Evolutionary conservation across 2,797 vertebrate species (phyloP), one percentile per base, ranked within the genome.

Genomic region (Myoxocephalus aenaeus): DNA sequence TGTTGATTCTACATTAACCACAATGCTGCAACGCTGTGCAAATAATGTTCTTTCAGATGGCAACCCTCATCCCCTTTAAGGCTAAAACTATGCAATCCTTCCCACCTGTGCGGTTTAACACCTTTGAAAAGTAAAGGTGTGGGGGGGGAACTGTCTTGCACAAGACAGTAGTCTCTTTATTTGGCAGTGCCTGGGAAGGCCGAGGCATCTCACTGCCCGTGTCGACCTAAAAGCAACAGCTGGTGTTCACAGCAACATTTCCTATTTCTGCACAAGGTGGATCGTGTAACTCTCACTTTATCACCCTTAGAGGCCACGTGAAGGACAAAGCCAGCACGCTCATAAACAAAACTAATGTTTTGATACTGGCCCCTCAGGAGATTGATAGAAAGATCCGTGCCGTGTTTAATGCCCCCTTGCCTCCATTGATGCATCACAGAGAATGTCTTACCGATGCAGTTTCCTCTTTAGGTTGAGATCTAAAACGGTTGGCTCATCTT

Each of bases 211-310:
- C 73, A 1, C 87, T 87, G 84, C 89, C 91, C 80, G 73, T 89
- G 86, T 83, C 86, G 93, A 94, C 93, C 93, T 91, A 93, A 91
- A 93, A 91, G 92, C 91, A 95, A 94, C 97, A 98, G 97, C 97
- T 98, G 97, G 91, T 93, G 93, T 84, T 93, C 92, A 90, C 94
- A 94, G 95, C 95, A 94, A 95, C 95, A 94, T 95, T 96, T 96
- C 96, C 96, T 96, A 96, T 96, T 96, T 95, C 93, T 96, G 94
- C 95, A 90, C 88, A 89, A 94, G 94, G 93, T 96, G 92, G 96
- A 97, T 98, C 96, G 68, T 91, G 94, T 98, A 96, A 94, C 96
- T 98, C 95, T 95, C 96, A 95, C 96, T 98, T 97, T 97, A 96
- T 96, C 97, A 93, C 96, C 96, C 93, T 90, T 95, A 92, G 95